Base-by-base conservation (phyloP, 2,888 invertebrate genomes). In the Tipula confusa region DNA sequence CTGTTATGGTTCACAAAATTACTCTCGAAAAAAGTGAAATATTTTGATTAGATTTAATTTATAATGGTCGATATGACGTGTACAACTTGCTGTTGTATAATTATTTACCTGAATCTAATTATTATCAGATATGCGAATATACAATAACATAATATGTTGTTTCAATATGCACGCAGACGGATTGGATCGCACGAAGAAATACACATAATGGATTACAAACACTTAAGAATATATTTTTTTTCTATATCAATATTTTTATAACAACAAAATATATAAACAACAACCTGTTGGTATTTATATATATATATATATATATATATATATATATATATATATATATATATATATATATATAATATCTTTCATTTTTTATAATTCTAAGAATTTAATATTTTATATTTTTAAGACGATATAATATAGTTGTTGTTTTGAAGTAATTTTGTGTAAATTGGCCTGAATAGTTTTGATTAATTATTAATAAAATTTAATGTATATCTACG, bases 391-490 rank as follows among this genome's bases (percentile, higher is more conserved):
- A 9, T 64, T 24, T 24, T 64, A 13, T 64, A 18, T 64, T 33
- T 9, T 11, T 64, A 64, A 64, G 24, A 64, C 9, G 43, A 43
- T 43, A 7, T 33, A 33, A 6, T 33, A 11, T 18, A 43, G 64
- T 64, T 64, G 64, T 64, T 64, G 64, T 24, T 24, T 64, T 24
- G 64, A 9, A 24, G 64, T 64, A 64, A 64, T 24, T 64, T 64
- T 24, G 11, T 24, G 7, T 64, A 64, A 64, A 64, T 64, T 64
- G 64, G 64, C 64, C 64, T 64, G 64, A 64, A 64, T 64, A 64
- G 64, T 64, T 64, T 64, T 64, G 64, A 64, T 64, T 64, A 64
- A 64, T 64, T 64, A 64, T 24, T 64, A 64, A 64, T 64, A 24
- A 24, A 6, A 64, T 64, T 24, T 38, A 3, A 7, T 36, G 9